These are phyloP conservation scores for Syngnathus floridae DNA, from an alignment of 2,113 vertebrate species.

Conservation along the genomic window DNA sequence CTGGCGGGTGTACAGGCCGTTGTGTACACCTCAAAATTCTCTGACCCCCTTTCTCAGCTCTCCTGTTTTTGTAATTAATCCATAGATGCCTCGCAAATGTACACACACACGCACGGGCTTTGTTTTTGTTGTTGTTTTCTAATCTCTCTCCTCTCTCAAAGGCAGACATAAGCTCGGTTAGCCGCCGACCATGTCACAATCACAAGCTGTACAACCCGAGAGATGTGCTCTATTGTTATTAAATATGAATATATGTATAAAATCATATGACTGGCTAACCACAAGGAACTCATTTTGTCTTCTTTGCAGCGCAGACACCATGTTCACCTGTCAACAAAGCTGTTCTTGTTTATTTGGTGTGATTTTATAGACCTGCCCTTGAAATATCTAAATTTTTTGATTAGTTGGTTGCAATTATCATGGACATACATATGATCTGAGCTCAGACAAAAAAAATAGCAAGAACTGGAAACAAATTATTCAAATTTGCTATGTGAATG, in stretches of 20 bases:
- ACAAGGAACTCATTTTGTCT: not conserved
- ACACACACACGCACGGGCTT: slow-evolving; percentile 42
- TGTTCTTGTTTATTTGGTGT: not conserved
- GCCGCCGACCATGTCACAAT: slow-evolving; percentile 46
- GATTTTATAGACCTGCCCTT: not conserved
- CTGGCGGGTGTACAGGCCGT: not conserved
- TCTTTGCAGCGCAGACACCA: not conserved
- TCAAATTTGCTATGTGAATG: too few species aligned
- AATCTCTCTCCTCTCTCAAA: slow-evolving; percentile 32
- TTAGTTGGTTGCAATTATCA: not conserved
- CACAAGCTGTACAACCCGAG: slow-evolving; percentile 59
- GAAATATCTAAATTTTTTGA: not conserved
- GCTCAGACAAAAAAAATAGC: too few species aligned
- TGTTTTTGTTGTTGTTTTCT: slow-evolving; percentile 24
- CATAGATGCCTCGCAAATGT: slow-evolving; percentile 44
- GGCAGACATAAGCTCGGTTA: slow-evolving; percentile 30
- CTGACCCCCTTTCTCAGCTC: slow-evolving; percentile 31
- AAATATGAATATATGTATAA: slow-evolving; percentile 59
- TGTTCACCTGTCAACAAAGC: not conserved
- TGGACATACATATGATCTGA: too few species aligned
- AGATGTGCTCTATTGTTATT: slow-evolving; percentile 53
- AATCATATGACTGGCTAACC: slow-evolving; percentile 10
- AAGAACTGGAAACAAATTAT: too few species aligned
- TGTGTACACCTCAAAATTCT: not conserved
- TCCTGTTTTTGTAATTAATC: slow-evolving; percentile 67